phyloP scores from a whole-genome alignment of 2,113 vertebrate genomes.

The Pyrgilauda ruficollis region DNA sequence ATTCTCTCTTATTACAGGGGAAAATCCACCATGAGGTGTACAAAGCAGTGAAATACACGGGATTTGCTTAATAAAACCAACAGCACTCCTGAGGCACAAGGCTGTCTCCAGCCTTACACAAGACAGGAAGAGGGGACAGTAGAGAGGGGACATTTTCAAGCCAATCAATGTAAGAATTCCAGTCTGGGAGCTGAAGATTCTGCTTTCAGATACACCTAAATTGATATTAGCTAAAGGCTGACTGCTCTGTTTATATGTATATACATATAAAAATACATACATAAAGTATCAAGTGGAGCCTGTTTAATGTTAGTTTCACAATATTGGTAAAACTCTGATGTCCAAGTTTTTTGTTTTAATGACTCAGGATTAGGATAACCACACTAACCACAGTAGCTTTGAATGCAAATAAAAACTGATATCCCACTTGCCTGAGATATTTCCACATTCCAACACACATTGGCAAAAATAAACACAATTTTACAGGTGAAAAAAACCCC shows the following conservation, averaged over 20 bases:
- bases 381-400: not conserved
- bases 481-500: rapidly evolving
- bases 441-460: rapidly evolving
- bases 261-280: too few relatives aligned
- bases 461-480: not conserved
- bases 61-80: not conserved
- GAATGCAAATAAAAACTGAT: not conserved
- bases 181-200: not conserved
- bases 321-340: not conserved
- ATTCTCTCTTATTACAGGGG: not conserved
- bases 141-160: not conserved
- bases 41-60: not conserved
- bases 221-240: not conserved
- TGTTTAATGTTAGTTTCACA: not conserved
- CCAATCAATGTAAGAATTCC: not conserved
- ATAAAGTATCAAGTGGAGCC: not conserved
- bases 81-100: not conserved
- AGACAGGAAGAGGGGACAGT: not conserved
- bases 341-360: not conserved
- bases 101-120: not conserved
- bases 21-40: not conserved
- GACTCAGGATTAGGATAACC: not conserved
- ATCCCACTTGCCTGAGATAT: not conserved
- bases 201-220: not conserved
- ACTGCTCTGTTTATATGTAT: not conserved